Base-by-base conservation (phyloP, 1,140 invertebrate genomes). In the Phortica variegata region DNA sequence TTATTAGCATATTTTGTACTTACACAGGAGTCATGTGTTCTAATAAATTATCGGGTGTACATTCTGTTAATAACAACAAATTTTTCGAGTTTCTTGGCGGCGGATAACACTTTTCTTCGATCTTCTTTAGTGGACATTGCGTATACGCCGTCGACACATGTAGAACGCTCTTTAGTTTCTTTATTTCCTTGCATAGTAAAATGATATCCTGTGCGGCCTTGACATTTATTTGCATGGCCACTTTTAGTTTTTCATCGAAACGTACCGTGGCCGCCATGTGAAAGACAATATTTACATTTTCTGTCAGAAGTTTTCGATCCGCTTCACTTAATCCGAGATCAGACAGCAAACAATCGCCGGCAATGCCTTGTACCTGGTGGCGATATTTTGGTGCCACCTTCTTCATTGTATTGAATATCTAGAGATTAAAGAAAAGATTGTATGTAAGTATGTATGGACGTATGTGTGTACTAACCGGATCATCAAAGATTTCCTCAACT, bases 11-110 rank as follows among this genome's bases (percentile, higher is more conserved):
- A n/a, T 2, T 20, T 19, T 13, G 43, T 43, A 77, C 79, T 79
- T 78, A 84, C 87, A 83, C 79, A 6, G 85, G 83, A 33, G 87
- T 84, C 29, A 90, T 79, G 7, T 78, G 74, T n/a, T 86, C 81
- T 8, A 89, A 61, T 15, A 87, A 61, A 18, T 82, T 80, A 0
- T 83, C 81, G 7, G 82, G 66, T 31, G 78, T 34, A 31, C 75
- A 78, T 17, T 81, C 75, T 0, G 78, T 65, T 16, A 83, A 51
- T 1, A 77, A 60, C 39, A 81, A 77, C 18, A 92, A 58, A 61
- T 88, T 85, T 49, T 88, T 79, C 1, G 85, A 61, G 42, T 66
- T 51, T 5, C 72, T 65, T 5, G 75, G 74, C 5, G 63, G 56
- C 3, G 60, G 53, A 56, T 79, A 79, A 47, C 80, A 77, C 36